Evolutionary conservation across 2,888 invertebrate genomes (phyloP).

Genomic region (Drosophila fulvimacula): DNA sequence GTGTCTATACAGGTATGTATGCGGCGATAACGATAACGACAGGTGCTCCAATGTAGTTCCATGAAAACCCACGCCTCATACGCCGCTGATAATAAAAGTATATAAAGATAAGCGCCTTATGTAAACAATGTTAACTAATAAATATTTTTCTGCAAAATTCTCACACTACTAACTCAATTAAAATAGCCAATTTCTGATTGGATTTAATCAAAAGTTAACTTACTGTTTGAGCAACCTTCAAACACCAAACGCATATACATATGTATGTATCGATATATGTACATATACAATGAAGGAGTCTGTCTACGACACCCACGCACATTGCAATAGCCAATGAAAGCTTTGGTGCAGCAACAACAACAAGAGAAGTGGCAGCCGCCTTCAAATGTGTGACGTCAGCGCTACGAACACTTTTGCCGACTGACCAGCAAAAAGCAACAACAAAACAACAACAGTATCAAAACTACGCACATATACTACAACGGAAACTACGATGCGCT

Average conservation of each 20-base stretch:
- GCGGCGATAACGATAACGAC: slow-evolving; percentile 29
- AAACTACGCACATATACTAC: slow-evolving; percentile 53
- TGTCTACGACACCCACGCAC: slow-evolving; percentile 65
- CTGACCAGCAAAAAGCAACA: slow-evolving; percentile 45
- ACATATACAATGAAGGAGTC: slow-evolving; percentile 15
- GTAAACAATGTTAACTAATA: slow-evolving; percentile 9
- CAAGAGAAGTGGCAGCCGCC: slow-evolving; percentile 21
- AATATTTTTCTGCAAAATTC: slow-evolving; percentile 5
- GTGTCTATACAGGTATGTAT: not conserved
- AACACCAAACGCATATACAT: slow-evolving; percentile 38
- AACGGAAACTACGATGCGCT: slow-evolving; percentile 75
- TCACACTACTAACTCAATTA: slow-evolving; percentile 15
- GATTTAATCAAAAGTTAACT: not conserved
- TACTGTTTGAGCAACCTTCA: slow-evolving; percentile 27
- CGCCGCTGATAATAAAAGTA: slow-evolving; percentile 14
- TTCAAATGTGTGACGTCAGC: slow-evolving; percentile 66
- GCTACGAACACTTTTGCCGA: slow-evolving; percentile 57
- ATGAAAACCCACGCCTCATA: slow-evolving; percentile 30
- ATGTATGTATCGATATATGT: slow-evolving; percentile 13
- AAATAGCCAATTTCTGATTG: not conserved
- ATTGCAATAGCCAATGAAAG: slow-evolving; percentile 52
- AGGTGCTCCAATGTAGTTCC: slow-evolving; percentile 38
- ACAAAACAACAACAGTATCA: slow-evolving; percentile 21
- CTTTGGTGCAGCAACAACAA: slow-evolving; percentile 23
- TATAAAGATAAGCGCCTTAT: slow-evolving; percentile 17